Evolutionary conservation across 2,113 vertebrate genomes (phyloP).

Genomic region (Puntigrus tetrazona): DNA sequence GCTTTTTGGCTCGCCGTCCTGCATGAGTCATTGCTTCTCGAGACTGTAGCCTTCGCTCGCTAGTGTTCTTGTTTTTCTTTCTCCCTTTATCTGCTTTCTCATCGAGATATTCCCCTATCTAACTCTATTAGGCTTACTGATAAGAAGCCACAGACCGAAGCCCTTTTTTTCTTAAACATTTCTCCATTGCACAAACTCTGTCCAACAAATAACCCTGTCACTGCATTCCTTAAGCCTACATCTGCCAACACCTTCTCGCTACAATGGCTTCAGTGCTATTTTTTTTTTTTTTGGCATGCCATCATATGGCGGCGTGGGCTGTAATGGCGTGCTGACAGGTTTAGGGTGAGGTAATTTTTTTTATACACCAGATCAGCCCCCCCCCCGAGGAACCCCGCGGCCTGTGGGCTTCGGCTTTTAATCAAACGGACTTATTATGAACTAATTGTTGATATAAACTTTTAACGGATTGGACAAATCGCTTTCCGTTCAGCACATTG

Average conservation of each 20-base stretch:
- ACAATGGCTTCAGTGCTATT: constrained; percentile 68
- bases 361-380: constrained; percentile 72
- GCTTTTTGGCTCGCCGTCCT: neutral
- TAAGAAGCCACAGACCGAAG: constrained; percentile 65
- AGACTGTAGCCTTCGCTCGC: constrained; percentile 32
- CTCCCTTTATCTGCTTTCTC: constrained; percentile 50
- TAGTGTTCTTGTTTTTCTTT: constrained; percentile 31
- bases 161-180: constrained; percentile 37
- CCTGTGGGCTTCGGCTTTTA: constrained; percentile 59
- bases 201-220: constrained; percentile 67
- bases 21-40: constrained; percentile 39
- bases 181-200: constrained; percentile 55
- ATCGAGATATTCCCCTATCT: constrained; percentile 58
- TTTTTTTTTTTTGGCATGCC: constrained; percentile 51
- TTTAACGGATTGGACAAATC: constrained; percentile 48
- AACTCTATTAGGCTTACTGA: constrained; percentile 68
- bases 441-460: constrained; percentile 52
- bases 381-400: constrained; percentile 60
- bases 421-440: constrained; percentile 51
- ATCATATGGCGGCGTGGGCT: constrained; percentile 72
- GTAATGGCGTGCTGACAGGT: constrained; percentile 81
- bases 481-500: constrained; percentile 50
- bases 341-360: constrained; percentile 76
- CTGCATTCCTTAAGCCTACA: constrained; percentile 71
- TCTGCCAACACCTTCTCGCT: constrained; percentile 81